Percentiles rank a stretch among this genome's conserved stretches.
phyloP scores from a whole-genome alignment of 2,888 invertebrate species.

The Silvanus unidentatus region DNA sequence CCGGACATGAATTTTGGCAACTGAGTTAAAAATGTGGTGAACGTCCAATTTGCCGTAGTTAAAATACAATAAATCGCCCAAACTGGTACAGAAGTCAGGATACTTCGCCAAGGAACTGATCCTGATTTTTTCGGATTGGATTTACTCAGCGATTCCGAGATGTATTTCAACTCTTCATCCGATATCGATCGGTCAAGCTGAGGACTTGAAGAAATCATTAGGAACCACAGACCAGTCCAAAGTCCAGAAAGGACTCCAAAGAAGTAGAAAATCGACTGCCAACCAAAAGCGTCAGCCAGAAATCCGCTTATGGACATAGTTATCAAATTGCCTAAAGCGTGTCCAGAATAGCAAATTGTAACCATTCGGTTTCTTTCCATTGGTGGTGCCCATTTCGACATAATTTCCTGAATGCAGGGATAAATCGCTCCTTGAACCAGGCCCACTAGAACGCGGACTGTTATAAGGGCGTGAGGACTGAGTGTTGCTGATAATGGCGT shows the following conservation, averaged over 20 bases:
- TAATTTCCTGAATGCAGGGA: constrained; percentile 76
- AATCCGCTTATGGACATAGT: constrained; percentile 74
- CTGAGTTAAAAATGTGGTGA: constrained; percentile 56
- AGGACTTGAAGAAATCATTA: constrained; percentile 66
- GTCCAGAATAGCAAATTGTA: constrained; percentile 79
- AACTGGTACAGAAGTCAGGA: constrained; percentile 69
- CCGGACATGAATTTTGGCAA: constrained; percentile 19
- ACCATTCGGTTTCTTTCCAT: constrained; percentile 72
- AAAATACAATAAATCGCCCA: constrained; percentile 83
- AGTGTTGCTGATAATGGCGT: constrained; percentile 68
- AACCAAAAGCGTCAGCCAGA: constrained; percentile 65
- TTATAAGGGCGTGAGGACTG: too few relatives aligned
- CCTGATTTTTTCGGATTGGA: constrained; percentile 47
- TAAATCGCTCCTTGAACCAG: constrained; percentile 63
- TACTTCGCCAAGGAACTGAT: constrained; percentile 70
- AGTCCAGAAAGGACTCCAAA: constrained; percentile 60
- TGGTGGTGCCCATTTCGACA: constrained; percentile 79
- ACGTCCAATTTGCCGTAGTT: constrained; percentile 87
- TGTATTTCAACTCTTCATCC: too few relatives aligned
- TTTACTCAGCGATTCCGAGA: constrained; percentile 56
- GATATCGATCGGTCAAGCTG: constrained; percentile 65
- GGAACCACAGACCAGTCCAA: constrained; percentile 68
- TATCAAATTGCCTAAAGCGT: constrained; percentile 78
- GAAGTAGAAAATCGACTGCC: constrained; percentile 78
- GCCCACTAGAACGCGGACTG: too few relatives aligned